Percentiles rank a stretch among this genome's conserved stretches.
Evolutionary conservation across 2,888 invertebrate species (phyloP).

Genomic region (Cantharis lateralis): DNA sequence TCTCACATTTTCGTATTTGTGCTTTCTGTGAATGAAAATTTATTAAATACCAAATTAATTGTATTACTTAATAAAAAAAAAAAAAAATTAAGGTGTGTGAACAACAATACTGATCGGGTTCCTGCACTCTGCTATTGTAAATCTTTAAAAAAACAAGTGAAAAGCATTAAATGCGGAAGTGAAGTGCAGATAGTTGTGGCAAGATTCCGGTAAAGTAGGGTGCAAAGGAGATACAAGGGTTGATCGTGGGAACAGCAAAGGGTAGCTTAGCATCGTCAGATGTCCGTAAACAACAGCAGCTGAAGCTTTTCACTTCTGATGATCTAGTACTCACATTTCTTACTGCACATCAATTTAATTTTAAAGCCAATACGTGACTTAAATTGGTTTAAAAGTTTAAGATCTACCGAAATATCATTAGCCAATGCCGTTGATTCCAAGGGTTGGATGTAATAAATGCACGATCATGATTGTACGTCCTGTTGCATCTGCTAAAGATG

Average conservation of each 20-base stretch:
- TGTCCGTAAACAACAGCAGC: conserved; percentile 34
- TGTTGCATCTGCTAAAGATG: conserved; percentile 36
- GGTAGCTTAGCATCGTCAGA: conserved; percentile 37
- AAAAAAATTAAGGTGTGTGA: not conserved
- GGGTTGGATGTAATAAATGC: conserved; percentile 28
- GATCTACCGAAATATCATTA: conserved; percentile 1
- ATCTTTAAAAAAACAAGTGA: conserved; percentile 19
- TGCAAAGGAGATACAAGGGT: conserved; percentile 48
- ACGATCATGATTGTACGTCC: conserved; percentile 36
- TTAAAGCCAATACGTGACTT: conserved; percentile 27
- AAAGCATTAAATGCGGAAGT: conserved; percentile 51
- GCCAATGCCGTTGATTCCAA: not conserved
- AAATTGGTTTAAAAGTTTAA: conserved; percentile 21
- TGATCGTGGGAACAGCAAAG: conserved; percentile 53
- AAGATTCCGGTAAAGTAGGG: conserved; percentile 52
- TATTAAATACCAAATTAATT: not conserved
- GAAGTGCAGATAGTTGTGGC: conserved; percentile 50
- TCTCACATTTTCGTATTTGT: not conserved
- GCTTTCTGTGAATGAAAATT: not conserved
- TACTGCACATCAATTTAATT: conserved; percentile 7
- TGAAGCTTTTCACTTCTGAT: conserved; percentile 31
- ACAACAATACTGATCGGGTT: not conserved
- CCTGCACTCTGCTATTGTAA: conserved; percentile 8
- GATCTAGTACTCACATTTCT: conserved; percentile 30
- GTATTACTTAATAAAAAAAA: not conserved